Conservation (phyloP, 2,888 invertebrate genomes). For the Cacoxenus indagator region DNA sequence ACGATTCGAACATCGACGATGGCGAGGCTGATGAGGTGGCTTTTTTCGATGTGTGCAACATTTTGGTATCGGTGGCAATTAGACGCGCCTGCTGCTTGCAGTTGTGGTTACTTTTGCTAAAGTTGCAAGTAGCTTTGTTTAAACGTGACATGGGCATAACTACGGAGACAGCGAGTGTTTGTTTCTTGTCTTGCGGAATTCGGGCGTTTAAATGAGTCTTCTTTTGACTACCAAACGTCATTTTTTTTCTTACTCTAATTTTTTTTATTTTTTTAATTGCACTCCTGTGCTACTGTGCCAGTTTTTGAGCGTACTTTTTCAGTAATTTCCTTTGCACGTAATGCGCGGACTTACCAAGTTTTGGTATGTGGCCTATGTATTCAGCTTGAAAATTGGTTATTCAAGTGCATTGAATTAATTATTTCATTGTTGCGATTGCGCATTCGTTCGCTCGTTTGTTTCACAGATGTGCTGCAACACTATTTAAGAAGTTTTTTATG, state of each 20-base stretch:
- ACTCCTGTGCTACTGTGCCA: no score
- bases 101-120: slow-evolving; percentile 1
- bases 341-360: not conserved
- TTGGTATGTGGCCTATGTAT: slow-evolving; percentile 34
- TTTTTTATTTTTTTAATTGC: slow-evolving; percentile 20
- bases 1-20: not conserved
- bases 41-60: not conserved
- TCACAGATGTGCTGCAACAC: not conserved
- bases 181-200: slow-evolving; percentile 12
- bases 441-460: not conserved
- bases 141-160: not conserved
- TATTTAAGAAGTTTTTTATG: slow-evolving; percentile 7
- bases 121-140: not conserved
- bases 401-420: slow-evolving; percentile 65
- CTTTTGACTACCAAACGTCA: slow-evolving; percentile 30
- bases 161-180: not conserved
- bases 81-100: not conserved
- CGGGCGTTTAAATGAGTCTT: slow-evolving; percentile 22
- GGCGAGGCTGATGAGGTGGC: not conserved
- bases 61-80: slow-evolving; percentile 30
- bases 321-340: not conserved
- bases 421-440: slow-evolving; percentile 51
- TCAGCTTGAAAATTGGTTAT: slow-evolving; percentile 47
- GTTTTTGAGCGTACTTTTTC: no score
- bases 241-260: slow-evolving; percentile 19